These are phyloP conservation scores for Tryphoninae sp. DNA, from an alignment of 2,888 invertebrate species.

Conservation along the genomic window DNA sequence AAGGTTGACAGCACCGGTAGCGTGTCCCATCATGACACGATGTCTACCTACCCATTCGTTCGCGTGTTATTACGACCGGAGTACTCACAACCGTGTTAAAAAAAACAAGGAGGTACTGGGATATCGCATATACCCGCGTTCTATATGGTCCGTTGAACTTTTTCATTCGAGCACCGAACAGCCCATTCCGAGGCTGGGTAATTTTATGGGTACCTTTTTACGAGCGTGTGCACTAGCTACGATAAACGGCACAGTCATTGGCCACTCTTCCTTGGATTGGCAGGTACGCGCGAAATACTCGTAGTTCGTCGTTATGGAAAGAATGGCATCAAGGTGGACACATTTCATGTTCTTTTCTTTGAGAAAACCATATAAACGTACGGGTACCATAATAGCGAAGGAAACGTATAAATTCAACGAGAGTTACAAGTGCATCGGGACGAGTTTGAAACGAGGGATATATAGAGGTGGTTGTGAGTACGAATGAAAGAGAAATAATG, in stretches of 20 bases:
- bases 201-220: constrained; percentile 20
- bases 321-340: too few species aligned
- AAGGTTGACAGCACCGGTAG: neutral
- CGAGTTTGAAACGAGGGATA: constrained; percentile 22
- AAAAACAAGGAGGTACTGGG: too few species aligned
- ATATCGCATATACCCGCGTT: too few species aligned
- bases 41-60: too few species aligned
- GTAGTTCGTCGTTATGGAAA: too few species aligned
- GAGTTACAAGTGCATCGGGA: constrained; percentile 5
- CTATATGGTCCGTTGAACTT: neutral
- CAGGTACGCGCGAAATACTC: too few species aligned
- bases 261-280: too few species aligned
- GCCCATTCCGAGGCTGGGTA: neutral
- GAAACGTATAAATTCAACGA: constrained; percentile 1
- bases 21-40: too few species aligned
- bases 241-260: too few species aligned
- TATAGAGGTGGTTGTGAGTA: neutral
- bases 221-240: neutral
- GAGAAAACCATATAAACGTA: neutral
- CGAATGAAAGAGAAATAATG: constrained; percentile 26
- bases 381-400: neutral
- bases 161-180: constrained; percentile 3
- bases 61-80: too few species aligned
- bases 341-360: too few species aligned
- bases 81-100: too few species aligned